Percentiles rank a stretch among this genome's conserved stretches.
phyloP scores from a whole-genome alignment of 2,888 invertebrate genomes.

The Notocelia uddmanniana region DNA sequence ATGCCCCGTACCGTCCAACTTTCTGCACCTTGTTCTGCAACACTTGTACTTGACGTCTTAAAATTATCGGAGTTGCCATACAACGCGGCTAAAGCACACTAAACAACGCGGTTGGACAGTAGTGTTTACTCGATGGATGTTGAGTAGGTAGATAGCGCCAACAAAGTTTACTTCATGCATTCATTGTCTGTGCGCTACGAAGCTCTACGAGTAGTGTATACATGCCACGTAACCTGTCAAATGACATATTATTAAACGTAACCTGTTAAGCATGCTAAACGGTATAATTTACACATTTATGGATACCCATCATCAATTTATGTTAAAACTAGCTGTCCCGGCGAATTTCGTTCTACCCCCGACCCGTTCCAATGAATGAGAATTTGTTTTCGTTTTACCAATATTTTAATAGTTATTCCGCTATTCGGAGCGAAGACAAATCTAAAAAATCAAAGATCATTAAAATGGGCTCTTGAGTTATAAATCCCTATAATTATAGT shows the following conservation, averaged over 20 bases:
- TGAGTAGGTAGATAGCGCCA: background rate
- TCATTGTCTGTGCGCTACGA: background rate
- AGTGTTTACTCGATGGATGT: background rate
- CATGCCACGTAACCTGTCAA: background rate
- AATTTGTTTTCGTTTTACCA: too few relatives aligned
- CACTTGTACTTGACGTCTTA: conserved; percentile 80
- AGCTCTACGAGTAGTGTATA: background rate
- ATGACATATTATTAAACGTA: background rate
- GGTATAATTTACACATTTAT: background rate
- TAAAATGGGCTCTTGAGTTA: too few relatives aligned
- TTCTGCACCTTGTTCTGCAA: conserved; percentile 80
- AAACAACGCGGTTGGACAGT: background rate
- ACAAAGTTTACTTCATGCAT: background rate
- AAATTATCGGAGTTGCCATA: conserved; percentile 51
- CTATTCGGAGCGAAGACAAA: too few relatives aligned
- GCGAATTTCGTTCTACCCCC: too few relatives aligned
- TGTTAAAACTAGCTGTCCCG: too few relatives aligned
- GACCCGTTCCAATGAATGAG: too few relatives aligned
- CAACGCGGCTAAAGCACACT: background rate
- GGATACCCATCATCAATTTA: background rate
- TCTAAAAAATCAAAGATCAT: too few relatives aligned
- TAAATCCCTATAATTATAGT: too few relatives aligned
- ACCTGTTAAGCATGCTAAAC: background rate
- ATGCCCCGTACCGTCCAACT: conserved; percentile 79
- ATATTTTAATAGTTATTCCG: too few relatives aligned